phyloP scores from a whole-genome alignment of 2,797 vertebrate genomes.

The Xenops minutus region DNA sequence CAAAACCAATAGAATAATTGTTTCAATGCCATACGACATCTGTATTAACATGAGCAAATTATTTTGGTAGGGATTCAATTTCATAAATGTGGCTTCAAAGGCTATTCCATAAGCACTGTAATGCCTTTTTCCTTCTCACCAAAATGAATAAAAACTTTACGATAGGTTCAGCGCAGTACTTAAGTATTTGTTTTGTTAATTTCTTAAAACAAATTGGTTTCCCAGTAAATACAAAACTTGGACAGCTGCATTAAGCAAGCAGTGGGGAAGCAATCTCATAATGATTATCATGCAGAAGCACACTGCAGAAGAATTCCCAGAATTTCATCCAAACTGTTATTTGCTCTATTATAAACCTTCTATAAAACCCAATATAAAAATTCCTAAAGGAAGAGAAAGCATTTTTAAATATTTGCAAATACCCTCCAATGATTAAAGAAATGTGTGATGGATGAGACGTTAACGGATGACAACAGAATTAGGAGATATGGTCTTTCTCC shows the following conservation, averaged over 20 bases:
- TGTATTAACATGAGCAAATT: slow-evolving; percentile 39
- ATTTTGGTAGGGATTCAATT: slow-evolving; percentile 72
- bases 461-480: neutral
- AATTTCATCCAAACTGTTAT: slow-evolving; percentile 78
- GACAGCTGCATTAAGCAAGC: slow-evolving; percentile 75
- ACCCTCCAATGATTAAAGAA: slow-evolving; percentile 71
- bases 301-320: slow-evolving; percentile 74
- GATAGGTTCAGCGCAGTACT: slow-evolving; percentile 64
- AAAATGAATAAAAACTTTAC: slow-evolving; percentile 77
- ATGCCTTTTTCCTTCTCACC: slow-evolving; percentile 49
- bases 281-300: slow-evolving; percentile 70
- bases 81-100: slow-evolving; percentile 70
- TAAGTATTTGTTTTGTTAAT: slow-evolving; percentile 80
- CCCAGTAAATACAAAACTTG: slow-evolving; percentile 75
- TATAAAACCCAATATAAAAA: slow-evolving; percentile 74
- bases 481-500: neutral
- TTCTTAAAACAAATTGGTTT: slow-evolving; percentile 79
- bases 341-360: slow-evolving; percentile 77
- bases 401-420: slow-evolving; percentile 75
- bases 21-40: neutral
- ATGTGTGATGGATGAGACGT: slow-evolving; percentile 43
- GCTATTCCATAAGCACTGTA: slow-evolving; percentile 54
- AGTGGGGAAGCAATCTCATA: slow-evolving; percentile 76
- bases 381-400: slow-evolving; percentile 72
- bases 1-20: neutral